Evolutionary conservation across 2,797 vertebrate species (phyloP).

Genomic region (Australoheros facetus): DNA sequence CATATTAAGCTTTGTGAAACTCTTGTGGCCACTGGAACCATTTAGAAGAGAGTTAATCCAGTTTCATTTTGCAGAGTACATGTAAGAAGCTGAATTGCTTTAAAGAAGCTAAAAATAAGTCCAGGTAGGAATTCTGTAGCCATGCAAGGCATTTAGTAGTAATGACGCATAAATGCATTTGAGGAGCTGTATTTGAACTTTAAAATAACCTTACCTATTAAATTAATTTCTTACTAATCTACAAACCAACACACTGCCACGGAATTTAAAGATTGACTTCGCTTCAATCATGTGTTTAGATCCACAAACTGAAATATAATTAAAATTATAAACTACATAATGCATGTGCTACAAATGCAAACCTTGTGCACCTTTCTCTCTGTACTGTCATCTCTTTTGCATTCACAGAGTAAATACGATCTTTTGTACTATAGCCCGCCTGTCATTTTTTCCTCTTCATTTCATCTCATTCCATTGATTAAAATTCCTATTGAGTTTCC

Average conservation of each 20-base stretch:
- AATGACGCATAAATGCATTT: neutral
- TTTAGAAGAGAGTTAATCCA: neutral
- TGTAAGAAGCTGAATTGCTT: neutral
- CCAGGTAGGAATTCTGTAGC: neutral
- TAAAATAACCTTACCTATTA: neutral
- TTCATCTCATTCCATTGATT: constrained; percentile 57
- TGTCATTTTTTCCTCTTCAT: constrained; percentile 41
- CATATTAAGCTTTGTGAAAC: neutral
- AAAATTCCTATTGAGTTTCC: constrained; percentile 37
- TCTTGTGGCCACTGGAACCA: neutral
- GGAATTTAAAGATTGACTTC: neutral
- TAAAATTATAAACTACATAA: constrained; percentile 17
- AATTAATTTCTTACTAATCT: neutral
- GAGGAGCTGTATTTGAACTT: neutral
- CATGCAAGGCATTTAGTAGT: neutral
- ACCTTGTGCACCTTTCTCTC: neutral
- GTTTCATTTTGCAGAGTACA: neutral
- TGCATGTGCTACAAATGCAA: neutral
- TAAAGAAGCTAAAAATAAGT: neutral
- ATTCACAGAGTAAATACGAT: constrained; percentile 33
- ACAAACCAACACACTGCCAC: neutral
- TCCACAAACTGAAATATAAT: neutral
- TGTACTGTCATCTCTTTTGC: constrained; percentile 14
- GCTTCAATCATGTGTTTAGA: neutral
- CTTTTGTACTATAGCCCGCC: constrained; percentile 10